These are phyloP conservation scores for Festucalex cinctus DNA, from an alignment of 2,113 vertebrate genomes.

Conservation along the genomic window DNA sequence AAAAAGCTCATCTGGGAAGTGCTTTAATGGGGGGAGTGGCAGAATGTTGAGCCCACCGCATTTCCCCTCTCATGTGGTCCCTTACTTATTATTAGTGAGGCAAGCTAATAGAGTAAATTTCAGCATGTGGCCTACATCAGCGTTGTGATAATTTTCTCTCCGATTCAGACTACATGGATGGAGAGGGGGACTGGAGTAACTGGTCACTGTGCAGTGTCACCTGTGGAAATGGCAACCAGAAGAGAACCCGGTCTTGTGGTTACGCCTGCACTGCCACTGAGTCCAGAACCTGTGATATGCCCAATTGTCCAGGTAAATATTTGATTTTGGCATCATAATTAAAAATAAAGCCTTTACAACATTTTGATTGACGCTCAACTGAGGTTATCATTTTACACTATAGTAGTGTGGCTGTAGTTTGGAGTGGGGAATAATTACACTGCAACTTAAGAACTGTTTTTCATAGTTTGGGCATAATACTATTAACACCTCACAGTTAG, in stretches of 20 bases:
- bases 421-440: no score
- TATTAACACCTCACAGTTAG: no score
- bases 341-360: no score
- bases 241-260: constrained; percentile 88
- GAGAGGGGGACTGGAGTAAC: constrained; percentile 91
- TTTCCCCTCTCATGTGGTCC: constrained; percentile 35
- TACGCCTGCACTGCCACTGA: constrained; percentile 94
- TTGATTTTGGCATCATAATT: neutral
- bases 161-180: constrained; percentile 84
- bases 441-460: no score
- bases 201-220: constrained; percentile 92
- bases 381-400: no score
- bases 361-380: no score
- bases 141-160: constrained; percentile 31
- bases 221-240: constrained; percentile 90
- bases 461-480: no score
- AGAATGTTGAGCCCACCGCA: constrained; percentile 28
- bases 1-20: constrained; percentile 25
- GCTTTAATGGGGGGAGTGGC: constrained; percentile 40
- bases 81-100: constrained; percentile 68
- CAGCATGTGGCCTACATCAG: constrained; percentile 75
- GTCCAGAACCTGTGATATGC: constrained; percentile 90
- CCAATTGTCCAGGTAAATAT: constrained; percentile 85
- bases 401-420: no score
- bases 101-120: constrained; percentile 64